Evolutionary conservation across 2,113 vertebrate genomes (phyloP).

Genomic region (Limnothrissa miodon): DNA sequence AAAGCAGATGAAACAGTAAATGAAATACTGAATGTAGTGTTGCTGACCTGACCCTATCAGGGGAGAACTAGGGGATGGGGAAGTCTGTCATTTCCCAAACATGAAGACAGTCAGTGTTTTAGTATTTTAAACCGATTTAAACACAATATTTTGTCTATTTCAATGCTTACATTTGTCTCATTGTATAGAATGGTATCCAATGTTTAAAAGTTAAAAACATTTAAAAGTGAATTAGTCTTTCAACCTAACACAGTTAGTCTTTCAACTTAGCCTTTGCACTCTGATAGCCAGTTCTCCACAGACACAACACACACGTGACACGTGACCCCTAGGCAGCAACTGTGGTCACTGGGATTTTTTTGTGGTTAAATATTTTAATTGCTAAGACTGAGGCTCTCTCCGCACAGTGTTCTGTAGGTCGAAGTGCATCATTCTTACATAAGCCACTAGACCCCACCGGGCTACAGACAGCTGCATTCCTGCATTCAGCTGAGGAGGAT

Average conservation of each 20-base stretch:
- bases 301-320: neutral
- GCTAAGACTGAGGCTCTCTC: neutral
- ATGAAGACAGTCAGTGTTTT: too few species aligned
- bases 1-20: neutral
- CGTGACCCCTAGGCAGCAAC: neutral
- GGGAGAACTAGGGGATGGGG: too few species aligned
- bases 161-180: neutral
- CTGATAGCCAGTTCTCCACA: neutral
- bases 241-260: too few species aligned
- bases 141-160: neutral
- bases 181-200: too few species aligned
- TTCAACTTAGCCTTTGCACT: too few species aligned
- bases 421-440: neutral
- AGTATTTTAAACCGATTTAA: too few species aligned
- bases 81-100: too few species aligned
- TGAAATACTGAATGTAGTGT: too few species aligned
- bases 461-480: neutral
- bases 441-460: neutral
- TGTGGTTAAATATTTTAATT: neutral
- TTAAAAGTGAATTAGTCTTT: too few species aligned
- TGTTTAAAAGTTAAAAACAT: too few species aligned
- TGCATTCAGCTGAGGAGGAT: neutral
- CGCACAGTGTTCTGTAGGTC: neutral
- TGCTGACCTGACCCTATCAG: too few species aligned
- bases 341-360: neutral